Base-by-base conservation (phyloP, 2,113 vertebrate species). In the Addax nasomaculatus region DNA sequence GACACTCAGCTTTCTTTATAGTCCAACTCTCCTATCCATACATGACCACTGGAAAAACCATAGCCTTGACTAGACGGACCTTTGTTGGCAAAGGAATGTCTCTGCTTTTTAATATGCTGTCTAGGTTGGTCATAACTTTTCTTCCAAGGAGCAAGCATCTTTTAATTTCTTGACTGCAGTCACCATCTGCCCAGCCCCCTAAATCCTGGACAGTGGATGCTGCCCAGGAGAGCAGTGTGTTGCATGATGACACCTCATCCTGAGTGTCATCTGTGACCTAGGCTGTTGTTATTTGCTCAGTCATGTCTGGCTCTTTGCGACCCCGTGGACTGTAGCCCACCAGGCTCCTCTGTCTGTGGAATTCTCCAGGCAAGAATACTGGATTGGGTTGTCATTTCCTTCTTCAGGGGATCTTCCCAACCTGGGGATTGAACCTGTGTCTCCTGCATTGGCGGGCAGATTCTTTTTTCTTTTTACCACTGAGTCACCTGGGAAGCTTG, bases 281-380 rank as follows among this genome's bases (percentile, higher is more conserved):
- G 60, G 33, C 60, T 39, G 25, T 14, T 39, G 5, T 73, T 27
- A 27, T 12, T 43, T 14, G 6, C 36, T 76, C 21, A 4, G 70
- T 76, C 36, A 3, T 43, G 70, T 27, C 70, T 0, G 1, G 12
- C 39, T 39, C 23, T 43, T 76, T 76, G 39, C 0, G 6, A 27
- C 70, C 39, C 70, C 11, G 4, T 76, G 23, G 39, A 15, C 70
- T 43, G 23, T 43, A 76, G 70, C 39, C 39, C 11, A 15, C 39
- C 12, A 27, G 70, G 70, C 23, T 27, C 11, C 39, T 76, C 12
- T 27, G 23, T 43, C 39, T 27, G 36, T 76, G 39, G 6, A 19
- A 76, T 76, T 43, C 70, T 76, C 70, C 70, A 43, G 36, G 23
- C 70, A 76, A 43, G 70, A 76, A 27, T 27, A 43, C 23, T 25